A percentile compares a stretch with the other conserved stretches of the same genome.
Conservation (phyloP, 1,140 invertebrate species). For the Papilio xuthus region DNA sequence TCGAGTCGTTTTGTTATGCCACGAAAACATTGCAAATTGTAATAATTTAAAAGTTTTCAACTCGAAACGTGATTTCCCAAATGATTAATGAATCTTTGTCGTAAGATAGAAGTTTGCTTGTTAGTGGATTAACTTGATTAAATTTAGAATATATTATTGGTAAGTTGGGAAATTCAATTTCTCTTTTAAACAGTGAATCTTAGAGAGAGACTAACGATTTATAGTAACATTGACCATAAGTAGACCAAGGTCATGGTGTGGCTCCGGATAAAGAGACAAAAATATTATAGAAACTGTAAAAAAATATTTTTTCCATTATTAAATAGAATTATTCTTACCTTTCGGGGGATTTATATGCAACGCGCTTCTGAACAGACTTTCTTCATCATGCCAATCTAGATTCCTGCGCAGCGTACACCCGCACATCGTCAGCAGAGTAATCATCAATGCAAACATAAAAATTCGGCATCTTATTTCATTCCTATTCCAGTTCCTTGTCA, state of each 20-base stretch:
- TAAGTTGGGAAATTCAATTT: background rate
- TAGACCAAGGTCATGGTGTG: no score
- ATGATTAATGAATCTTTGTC: slow-evolving; percentile 36
- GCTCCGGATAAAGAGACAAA: no score
- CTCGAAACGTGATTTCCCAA: slow-evolving; percentile 35
- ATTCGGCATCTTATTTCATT: slow-evolving; percentile 79
- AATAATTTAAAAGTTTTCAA: slow-evolving; percentile 39
- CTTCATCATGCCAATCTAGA: slow-evolving; percentile 95
- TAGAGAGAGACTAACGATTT: no score
- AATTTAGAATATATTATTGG: slow-evolving; percentile 17
- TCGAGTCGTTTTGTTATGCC: slow-evolving; percentile 48
- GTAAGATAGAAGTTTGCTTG: slow-evolving; percentile 26
- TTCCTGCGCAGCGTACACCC: slow-evolving; percentile 92
- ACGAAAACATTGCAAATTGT: slow-evolving; percentile 38
- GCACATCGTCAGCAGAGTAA: slow-evolving; percentile 87
- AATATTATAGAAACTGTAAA: background rate
- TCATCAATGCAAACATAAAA: slow-evolving; percentile 78
- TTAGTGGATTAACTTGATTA: slow-evolving; percentile 29
- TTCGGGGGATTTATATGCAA: slow-evolving; percentile 97
- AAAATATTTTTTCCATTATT: background rate
- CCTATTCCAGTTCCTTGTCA: slow-evolving; percentile 72
- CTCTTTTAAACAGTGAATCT: background rate
- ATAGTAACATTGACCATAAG: no score
- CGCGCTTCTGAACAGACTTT: slow-evolving; percentile 95
- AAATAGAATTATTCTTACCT: slow-evolving; percentile 86